Percentiles rank a stretch among this genome's conserved stretches.
Conservation (phyloP, 2,797 vertebrate species). For the Prionace glauca region DNA sequence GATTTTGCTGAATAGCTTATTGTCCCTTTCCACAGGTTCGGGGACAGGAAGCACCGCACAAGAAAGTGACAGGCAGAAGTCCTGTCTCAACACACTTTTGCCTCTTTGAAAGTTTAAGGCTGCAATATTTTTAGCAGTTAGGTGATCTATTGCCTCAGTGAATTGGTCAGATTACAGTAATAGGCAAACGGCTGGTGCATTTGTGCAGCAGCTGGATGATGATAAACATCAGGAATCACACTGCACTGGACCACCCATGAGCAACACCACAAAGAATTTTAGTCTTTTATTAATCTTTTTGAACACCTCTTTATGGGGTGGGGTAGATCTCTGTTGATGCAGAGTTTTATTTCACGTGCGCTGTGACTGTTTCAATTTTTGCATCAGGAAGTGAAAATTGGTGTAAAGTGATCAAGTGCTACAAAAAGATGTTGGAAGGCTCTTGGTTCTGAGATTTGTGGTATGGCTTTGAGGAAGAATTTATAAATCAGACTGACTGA, state of each 20-base stretch:
- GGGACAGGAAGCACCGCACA: neutral
- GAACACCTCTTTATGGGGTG: neutral
- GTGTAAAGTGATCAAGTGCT: neutral
- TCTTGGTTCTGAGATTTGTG: neutral
- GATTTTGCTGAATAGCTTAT: neutral
- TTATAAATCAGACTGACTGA: neutral
- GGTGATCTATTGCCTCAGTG: neutral
- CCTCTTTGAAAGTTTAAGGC: neutral
- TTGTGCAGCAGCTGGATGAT: neutral
- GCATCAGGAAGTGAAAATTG: neutral
- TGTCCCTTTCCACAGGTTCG: neutral
- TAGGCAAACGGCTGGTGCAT: neutral
- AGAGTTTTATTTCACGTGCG: neutral
- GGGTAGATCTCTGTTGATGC: neutral
- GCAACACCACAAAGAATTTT: neutral
- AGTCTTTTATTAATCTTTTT: neutral
- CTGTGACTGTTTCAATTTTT: constrained; percentile 20
- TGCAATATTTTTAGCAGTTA: neutral
- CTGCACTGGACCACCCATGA: neutral
- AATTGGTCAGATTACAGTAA: neutral
- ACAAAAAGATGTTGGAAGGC: neutral
- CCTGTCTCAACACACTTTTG: neutral
- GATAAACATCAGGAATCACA: neutral
- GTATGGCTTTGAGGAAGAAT: neutral
- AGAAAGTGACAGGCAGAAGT: neutral